Evolutionary conservation across 2,888 invertebrate species (phyloP).

Genomic region (Drosophila barbarae): DNA sequence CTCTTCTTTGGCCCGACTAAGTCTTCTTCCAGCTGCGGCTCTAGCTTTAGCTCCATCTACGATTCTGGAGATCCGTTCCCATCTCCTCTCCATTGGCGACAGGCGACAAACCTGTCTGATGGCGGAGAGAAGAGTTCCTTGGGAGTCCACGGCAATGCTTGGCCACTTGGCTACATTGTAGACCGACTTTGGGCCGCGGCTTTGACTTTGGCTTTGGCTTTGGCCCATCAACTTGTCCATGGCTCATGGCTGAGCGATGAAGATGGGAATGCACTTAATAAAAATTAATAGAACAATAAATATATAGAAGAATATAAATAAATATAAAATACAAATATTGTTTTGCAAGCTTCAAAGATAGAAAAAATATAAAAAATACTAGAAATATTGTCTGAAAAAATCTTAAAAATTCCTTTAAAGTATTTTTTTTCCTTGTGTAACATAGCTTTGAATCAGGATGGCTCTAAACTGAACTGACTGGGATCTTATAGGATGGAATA

Average conservation of each 20-base stretch:
- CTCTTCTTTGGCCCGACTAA: slow-evolving; percentile 21
- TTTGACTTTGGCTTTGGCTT: slow-evolving; percentile 38
- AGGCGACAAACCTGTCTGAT: slow-evolving; percentile 59
- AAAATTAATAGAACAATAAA: not conserved
- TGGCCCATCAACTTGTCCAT: slow-evolving; percentile 61
- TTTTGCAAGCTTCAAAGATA: not conserved
- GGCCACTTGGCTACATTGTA: slow-evolving; percentile 61
- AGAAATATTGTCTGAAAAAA: too few relatives aligned
- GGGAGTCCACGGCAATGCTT: slow-evolving; percentile 43
- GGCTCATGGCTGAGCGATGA: slow-evolving; percentile 36
- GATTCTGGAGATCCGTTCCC: slow-evolving; percentile 15
- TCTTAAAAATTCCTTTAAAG: not conserved
- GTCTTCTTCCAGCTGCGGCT: slow-evolving; percentile 22
- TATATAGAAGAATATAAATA: too few relatives aligned
- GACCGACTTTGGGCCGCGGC: slow-evolving; percentile 32
- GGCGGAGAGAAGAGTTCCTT: slow-evolving; percentile 28
- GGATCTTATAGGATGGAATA: slow-evolving; percentile 16
- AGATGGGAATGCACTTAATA: slow-evolving; percentile 15
- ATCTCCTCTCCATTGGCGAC: slow-evolving; percentile 35
- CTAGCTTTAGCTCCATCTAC: slow-evolving; percentile 19
- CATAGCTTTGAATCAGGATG: slow-evolving; percentile 8
- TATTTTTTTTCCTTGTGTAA: slow-evolving; percentile 7
- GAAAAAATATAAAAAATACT: too few relatives aligned
- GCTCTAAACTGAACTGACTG: not conserved
- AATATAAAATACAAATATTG: not conserved